Evolutionary conservation across 2,113 vertebrate genomes (phyloP).

Genomic region (Myxocyprinus asiaticus): DNA sequence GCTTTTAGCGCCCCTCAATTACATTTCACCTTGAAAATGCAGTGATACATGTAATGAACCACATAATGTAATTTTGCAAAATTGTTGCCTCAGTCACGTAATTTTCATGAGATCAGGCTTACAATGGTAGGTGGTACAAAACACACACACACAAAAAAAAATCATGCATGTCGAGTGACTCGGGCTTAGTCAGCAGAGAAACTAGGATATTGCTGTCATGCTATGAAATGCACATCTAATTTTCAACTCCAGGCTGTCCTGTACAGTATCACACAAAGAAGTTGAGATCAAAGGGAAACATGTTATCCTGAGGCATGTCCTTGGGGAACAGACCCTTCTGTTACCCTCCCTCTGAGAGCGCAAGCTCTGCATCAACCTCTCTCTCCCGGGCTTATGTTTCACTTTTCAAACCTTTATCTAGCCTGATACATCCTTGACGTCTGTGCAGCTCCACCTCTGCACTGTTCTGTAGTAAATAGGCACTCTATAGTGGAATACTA

Average conservation of each 20-base stretch:
- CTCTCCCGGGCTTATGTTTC: not conserved
- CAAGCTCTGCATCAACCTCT: not conserved
- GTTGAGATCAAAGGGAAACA: slow-evolving; percentile 24
- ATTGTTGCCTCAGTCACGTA: not conserved
- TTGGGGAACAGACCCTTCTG: slow-evolving; percentile 2
- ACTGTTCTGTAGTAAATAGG: not conserved
- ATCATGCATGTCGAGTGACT: not conserved
- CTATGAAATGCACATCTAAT: slow-evolving; percentile 29
- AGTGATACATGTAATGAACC: too few species aligned
- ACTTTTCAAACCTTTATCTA: slow-evolving; percentile 4
- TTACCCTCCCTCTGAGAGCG: slow-evolving; percentile 4
- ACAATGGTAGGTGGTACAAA: not conserved
- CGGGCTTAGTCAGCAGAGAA: slow-evolving; percentile 6
- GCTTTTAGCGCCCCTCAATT: too few species aligned
- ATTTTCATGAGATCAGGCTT: too few species aligned
- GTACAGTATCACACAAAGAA: slow-evolving; percentile 22
- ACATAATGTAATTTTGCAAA: too few species aligned
- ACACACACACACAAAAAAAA: not conserved
- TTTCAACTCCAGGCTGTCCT: slow-evolving; percentile 10
- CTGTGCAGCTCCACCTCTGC: not conserved
- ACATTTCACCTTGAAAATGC: too few species aligned
- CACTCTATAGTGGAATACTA: not conserved
- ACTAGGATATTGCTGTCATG: slow-evolving; percentile 21
- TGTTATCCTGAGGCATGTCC: slow-evolving; percentile 23
- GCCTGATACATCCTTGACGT: not conserved